Conservation (phyloP, 2,888 invertebrate species). For the Trichopria drosophilae region DNA sequence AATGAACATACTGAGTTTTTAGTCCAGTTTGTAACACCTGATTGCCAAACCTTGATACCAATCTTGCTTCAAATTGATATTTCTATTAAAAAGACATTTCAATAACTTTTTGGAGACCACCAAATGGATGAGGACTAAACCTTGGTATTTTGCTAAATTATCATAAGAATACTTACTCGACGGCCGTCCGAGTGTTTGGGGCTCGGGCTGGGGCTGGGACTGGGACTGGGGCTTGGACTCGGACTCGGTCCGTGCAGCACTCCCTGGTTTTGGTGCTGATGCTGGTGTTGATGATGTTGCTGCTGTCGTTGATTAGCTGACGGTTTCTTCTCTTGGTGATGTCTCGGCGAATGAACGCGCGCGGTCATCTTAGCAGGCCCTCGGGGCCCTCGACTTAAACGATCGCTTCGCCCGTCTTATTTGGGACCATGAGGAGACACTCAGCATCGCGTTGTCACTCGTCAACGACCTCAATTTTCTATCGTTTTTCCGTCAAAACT, state of each 20-base stretch:
- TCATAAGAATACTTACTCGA: conserved; percentile 53
- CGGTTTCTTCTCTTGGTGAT: conserved; percentile 55
- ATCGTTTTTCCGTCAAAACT: too few relatives aligned
- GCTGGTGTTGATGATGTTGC: conserved; percentile 42
- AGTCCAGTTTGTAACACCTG: too few relatives aligned
- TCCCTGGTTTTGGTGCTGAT: conserved; percentile 23
- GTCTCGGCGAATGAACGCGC: conserved; percentile 56
- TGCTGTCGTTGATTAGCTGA: conserved; percentile 36
- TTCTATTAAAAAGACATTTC: too few relatives aligned
- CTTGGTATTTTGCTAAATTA: too few relatives aligned
- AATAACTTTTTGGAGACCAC: too few relatives aligned
- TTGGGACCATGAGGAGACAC: conserved; percentile 45
- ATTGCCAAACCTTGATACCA: too few relatives aligned
- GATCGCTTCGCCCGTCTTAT: conserved; percentile 50
- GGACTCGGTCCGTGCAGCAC: conserved; percentile 42
- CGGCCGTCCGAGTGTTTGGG: conserved; percentile 57
- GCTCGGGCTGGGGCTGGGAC: conserved; percentile 53
- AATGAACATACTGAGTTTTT: too few relatives aligned
- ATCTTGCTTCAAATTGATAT: too few relatives aligned
- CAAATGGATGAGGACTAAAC: too few relatives aligned
- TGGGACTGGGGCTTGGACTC: conserved; percentile 51
- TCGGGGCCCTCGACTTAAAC: conserved; percentile 44
- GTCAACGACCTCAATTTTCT: neutral
- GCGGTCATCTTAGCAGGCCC: conserved; percentile 58
- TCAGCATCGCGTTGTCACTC: conserved; percentile 48